Evolutionary conservation across 2,797 vertebrate species (phyloP), one percentile per base, ranked within the genome.

Genomic region (Lepus oiostolus): DNA sequence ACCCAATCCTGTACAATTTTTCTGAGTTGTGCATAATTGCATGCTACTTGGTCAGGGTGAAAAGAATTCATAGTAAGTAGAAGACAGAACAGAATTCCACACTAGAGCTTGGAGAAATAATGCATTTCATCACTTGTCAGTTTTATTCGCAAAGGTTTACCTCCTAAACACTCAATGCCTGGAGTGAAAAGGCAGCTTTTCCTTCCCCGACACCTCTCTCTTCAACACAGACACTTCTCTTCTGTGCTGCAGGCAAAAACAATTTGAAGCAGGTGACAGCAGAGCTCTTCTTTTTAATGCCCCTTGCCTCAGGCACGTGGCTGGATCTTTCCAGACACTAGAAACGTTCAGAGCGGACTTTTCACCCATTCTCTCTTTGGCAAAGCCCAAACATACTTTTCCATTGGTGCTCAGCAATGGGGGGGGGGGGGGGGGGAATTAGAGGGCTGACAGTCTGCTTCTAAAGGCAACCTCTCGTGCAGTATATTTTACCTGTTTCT

Each of bases 331-430:
- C 85, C 42, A 96, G 74, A 67, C 28, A 86, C 22, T 91, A 90
- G 63, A 96, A 96, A 96, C n/a, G 38, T 85, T 93, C 62, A 9
- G 8, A 90, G 9, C 0, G 14, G 94, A 88, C 30, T 68, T 68
- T 94, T 97, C 38, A 82, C 71, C 85, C 26, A 38, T 74, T 96
- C 62, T 90, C 35, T 28, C 90, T 52, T 54, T 89, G 88, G 85
- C 65, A 95, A 97, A 97, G 79, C 70, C 94, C 88, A 97, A 97
- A 9, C 4, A 11, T 38, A 38, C 81, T 92, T 95, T 54, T 67
- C 26, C 96, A 70, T 84, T 96, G 95, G 30, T 87, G 97, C 97
- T 98, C 63, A 72, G 91, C 97, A 77, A 94, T 96, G 71, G 9
- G 35, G 80, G 65, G 79, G 85, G 54, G 70, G 90, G 42, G 75